Base-by-base conservation (phyloP, 2,113 vertebrate species). In the Hipposideros armiger region DNA sequence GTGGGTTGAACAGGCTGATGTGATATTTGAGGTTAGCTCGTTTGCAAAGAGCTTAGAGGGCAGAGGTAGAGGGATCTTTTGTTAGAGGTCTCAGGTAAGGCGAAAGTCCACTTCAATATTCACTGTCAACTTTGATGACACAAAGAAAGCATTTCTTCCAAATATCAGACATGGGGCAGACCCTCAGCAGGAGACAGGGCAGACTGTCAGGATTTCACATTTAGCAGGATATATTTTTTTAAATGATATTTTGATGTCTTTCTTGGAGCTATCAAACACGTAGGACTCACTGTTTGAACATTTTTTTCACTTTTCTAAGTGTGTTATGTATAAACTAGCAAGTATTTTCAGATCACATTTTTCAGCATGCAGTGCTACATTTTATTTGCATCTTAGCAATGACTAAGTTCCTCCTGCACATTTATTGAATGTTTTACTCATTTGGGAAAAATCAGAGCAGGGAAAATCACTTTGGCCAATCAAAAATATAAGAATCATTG, bases 301-400 rank as follows among this genome's bases (percentile, higher is more conserved):
- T 83, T 96, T 96, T 96, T 82, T 95, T 69, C 64, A 90, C 82
- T 89, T 70, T 78, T 94, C 73, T 36, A 76, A 95, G 66, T 7
- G 17, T 94, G 64, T 78, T 86, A 67, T 73, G 42, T 73, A 94
- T 91, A 97, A 90, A 93, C 82, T 91, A 93, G 78, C 83, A 80
- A 80, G 74, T 58, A 87, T 96, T 97, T 97, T 45, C 95, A 69
- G 93, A 82, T 87, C 78, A 92, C 58, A 72, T 76, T 91, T 91
- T 86, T 77, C 78, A 89, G 69, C 70, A 76, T 11, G 54, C 64
- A 50, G 85, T 6, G 36, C 32, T 70, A 70, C 20, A 72, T 94
- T 95, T 90, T 67, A 81, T 95, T 96, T 92, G 82, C 30, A 83
- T 93, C 96, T 96, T 74, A 80, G 91, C n/a, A 82, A 32, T 70